Evolutionary conservation across 2,888 invertebrate genomes (phyloP).

Genomic region (Synanthedon formicaeformis): DNA sequence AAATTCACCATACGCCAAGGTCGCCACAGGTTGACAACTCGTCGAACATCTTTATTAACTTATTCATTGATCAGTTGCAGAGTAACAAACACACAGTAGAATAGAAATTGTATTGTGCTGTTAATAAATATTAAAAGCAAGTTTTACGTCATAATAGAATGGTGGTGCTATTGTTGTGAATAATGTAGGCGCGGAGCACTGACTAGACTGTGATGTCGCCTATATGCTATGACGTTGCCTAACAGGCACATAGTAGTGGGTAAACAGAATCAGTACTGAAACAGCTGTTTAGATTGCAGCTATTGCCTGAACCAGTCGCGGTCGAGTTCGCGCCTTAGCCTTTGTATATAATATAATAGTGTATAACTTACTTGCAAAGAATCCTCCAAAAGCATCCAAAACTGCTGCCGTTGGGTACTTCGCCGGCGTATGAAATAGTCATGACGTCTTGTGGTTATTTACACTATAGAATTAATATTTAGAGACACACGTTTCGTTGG

Average conservation of each 20-base stretch:
- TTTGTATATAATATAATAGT: slow-evolving; percentile 2
- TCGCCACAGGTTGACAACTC: slow-evolving; percentile 9
- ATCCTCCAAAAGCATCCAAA: slow-evolving; percentile 95
- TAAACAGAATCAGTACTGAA: too few relatives aligned
- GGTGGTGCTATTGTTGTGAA: slow-evolving; percentile 31
- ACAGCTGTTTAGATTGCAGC: too few relatives aligned
- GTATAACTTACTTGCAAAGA: slow-evolving; percentile 80
- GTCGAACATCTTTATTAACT: not conserved
- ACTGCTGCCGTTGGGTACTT: slow-evolving; percentile 92
- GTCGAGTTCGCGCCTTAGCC: too few relatives aligned
- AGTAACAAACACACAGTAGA: too few relatives aligned
- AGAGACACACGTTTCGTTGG: slow-evolving; percentile 61
- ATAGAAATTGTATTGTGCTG: too few relatives aligned
- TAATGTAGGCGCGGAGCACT: slow-evolving; percentile 1
- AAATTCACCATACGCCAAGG: slow-evolving; percentile 40
- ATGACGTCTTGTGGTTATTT: slow-evolving; percentile 63
- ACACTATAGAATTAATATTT: slow-evolving; percentile 56
- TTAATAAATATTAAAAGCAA: slow-evolving; percentile 13
- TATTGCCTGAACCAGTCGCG: too few relatives aligned
- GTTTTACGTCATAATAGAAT: slow-evolving; percentile 28
- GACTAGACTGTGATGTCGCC: too few relatives aligned
- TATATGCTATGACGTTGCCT: too few relatives aligned
- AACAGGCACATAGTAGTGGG: too few relatives aligned
- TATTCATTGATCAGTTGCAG: too few relatives aligned
- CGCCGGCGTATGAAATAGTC: slow-evolving; percentile 91